phyloP scores from a whole-genome alignment of 2,113 vertebrate genomes.

The Lophochroa leadbeateri region DNA sequence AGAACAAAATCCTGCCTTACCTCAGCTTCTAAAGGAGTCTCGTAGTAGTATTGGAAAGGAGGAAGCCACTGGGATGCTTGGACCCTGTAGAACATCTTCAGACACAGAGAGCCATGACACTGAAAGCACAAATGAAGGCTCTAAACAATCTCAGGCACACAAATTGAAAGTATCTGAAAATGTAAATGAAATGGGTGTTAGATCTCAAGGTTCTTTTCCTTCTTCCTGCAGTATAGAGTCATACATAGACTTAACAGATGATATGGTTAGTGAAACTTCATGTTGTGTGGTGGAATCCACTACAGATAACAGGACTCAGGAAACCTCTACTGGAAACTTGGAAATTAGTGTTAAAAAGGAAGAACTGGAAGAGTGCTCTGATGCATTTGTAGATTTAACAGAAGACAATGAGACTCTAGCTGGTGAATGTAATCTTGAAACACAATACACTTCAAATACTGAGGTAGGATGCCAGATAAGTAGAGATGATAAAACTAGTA shows the following conservation, averaged over 20 bases:
- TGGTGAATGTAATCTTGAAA: constrained; percentile 31
- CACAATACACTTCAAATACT: constrained; percentile 5
- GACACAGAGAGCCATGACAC: not conserved
- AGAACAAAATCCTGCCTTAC: constrained; percentile 51
- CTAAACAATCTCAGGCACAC: constrained; percentile 45
- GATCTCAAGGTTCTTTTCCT: not conserved
- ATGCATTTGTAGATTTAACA: constrained; percentile 48
- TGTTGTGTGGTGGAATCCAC: not conserved
- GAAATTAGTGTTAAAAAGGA: constrained; percentile 47
- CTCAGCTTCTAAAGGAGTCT: constrained; percentile 51
- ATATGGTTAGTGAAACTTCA: constrained; percentile 41
- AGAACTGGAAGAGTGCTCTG: not conserved
- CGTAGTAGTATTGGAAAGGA: not conserved
- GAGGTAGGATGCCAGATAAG: constrained; percentile 21
- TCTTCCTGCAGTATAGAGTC: not conserved
- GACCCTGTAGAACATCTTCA: constrained; percentile 44
- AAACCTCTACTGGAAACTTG: not conserved
- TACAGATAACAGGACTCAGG: not conserved
- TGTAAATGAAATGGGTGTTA: not conserved
- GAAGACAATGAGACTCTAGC: constrained; percentile 31
- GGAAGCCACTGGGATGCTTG: not conserved
- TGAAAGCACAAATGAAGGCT: constrained; percentile 1
- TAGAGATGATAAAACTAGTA: constrained; percentile 63
- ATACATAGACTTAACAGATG: constrained; percentile 56
- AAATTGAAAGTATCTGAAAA: constrained; percentile 34